Percentiles rank a stretch among this genome's conserved stretches.
phyloP scores from a whole-genome alignment of 2,113 vertebrate genomes.

The Dasyprocta punctata region DNA sequence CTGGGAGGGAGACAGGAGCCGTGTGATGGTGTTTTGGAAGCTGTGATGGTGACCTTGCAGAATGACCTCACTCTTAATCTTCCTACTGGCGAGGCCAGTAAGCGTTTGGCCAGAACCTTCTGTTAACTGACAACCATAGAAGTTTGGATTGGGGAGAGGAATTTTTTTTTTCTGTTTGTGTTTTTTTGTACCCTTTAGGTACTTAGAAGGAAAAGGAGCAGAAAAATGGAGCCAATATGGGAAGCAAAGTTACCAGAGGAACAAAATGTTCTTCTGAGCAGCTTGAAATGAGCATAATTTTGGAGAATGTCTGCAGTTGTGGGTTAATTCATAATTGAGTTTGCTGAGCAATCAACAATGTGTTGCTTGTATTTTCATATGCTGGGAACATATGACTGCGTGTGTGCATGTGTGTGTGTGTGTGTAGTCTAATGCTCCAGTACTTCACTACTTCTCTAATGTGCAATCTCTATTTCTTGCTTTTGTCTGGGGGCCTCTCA shows the following conservation, averaged over 20 bases:
- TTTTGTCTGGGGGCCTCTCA: constrained; percentile 92
- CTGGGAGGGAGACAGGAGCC: constrained; percentile 51
- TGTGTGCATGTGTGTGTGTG: constrained; percentile 13
- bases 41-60: constrained; percentile 80
- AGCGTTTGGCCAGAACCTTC: constrained; percentile 68
- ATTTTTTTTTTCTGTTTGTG: neutral
- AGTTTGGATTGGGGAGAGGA: neutral
- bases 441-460: constrained; percentile 86
- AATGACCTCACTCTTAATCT: constrained; percentile 80
- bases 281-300: constrained; percentile 76
- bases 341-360: constrained; percentile 83
- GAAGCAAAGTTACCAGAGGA: constrained; percentile 74
- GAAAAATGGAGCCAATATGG: constrained; percentile 47
- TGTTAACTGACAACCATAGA: constrained; percentile 55
- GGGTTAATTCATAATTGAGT: constrained; percentile 81
- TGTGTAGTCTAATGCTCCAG: constrained; percentile 68
- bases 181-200: constrained; percentile 66
- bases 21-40: constrained; percentile 70
- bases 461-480: constrained; percentile 90
- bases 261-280: constrained; percentile 70
- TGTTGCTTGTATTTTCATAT: constrained; percentile 85
- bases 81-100: constrained; percentile 77
- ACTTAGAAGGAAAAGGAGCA: constrained; percentile 64
- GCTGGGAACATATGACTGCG: constrained; percentile 79
- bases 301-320: constrained; percentile 53